Evolutionary conservation across 2,113 vertebrate genomes (phyloP).

Genomic region (Oostethus manadensis): DNA sequence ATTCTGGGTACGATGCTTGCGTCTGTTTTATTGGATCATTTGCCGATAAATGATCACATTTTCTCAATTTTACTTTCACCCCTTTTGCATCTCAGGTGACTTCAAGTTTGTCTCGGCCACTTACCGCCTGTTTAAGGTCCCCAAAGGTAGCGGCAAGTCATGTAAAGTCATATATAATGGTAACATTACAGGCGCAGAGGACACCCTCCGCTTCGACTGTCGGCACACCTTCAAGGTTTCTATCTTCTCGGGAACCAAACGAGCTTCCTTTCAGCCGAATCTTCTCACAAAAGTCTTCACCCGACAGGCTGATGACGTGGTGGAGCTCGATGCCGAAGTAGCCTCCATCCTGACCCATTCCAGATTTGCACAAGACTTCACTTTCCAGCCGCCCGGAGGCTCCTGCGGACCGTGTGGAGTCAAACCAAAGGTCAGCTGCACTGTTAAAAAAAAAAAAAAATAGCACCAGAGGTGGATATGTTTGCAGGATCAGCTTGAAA

Average conservation of each 20-base stretch:
- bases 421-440: conserved; percentile 71
- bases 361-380: conserved; percentile 77
- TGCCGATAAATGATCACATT: too few species aligned
- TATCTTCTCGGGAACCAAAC: not conserved
- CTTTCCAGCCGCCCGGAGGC: conserved; percentile 35
- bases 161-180: conserved; percentile 78
- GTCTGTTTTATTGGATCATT: too few species aligned
- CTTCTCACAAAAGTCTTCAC: not conserved
- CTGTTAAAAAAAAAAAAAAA: too few species aligned
- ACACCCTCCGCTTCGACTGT: conserved; percentile 76
- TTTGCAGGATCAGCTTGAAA: conserved; percentile 21
- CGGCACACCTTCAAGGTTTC: conserved; percentile 83
- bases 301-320: conserved; percentile 70
- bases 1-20: conserved; percentile 66
- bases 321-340: conserved; percentile 76
- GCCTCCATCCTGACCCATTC: conserved; percentile 75
- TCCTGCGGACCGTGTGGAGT: conserved; percentile 25
- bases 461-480: conserved; percentile 38
- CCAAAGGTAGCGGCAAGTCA: conserved; percentile 10
- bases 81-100: conserved; percentile 57
- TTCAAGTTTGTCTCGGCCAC: conserved; percentile 84
- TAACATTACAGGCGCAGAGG: conserved; percentile 67
- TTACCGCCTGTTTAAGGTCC: conserved; percentile 84
- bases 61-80: not conserved
- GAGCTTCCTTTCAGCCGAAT: not conserved